Evolutionary conservation across 2,888 invertebrate genomes (phyloP).

Genomic region (Napeogenes inachia): DNA sequence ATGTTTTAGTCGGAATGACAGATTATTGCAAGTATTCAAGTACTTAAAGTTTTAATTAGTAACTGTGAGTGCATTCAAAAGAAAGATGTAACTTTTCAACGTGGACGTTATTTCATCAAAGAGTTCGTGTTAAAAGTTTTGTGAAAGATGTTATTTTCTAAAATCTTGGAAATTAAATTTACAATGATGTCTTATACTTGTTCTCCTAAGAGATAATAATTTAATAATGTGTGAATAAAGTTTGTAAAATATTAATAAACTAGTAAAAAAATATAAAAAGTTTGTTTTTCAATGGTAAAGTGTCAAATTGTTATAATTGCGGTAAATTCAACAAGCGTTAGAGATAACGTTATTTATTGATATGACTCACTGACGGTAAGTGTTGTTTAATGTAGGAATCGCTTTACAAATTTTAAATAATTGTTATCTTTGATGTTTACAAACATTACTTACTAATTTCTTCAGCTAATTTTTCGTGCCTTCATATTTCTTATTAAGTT

Average conservation of each 20-base stretch:
- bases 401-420: too few species aligned
- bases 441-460: too few species aligned
- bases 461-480: too few species aligned
- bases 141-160: constrained; percentile 13
- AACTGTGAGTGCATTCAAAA: constrained; percentile 17
- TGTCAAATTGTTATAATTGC: constrained; percentile 15
- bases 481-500: too few species aligned
- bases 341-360: constrained; percentile 18
- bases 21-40: constrained; percentile 15
- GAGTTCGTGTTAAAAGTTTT: constrained; percentile 36
- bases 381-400: constrained; percentile 1
- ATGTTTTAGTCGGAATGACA: constrained; percentile 18
- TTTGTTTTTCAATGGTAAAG: background rate
- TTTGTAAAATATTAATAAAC: background rate
- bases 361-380: constrained; percentile 12
- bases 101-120: constrained; percentile 22
- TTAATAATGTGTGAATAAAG: background rate
- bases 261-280: background rate
- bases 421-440: too few species aligned
- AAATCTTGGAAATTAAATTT: background rate
- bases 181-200: background rate
- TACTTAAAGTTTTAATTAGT: constrained; percentile 24
- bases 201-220: background rate
- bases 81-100: background rate
- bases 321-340: constrained; percentile 22